phyloP scores from a whole-genome alignment of 1,140 invertebrate genomes.

The Drosophila sp. region DNA sequence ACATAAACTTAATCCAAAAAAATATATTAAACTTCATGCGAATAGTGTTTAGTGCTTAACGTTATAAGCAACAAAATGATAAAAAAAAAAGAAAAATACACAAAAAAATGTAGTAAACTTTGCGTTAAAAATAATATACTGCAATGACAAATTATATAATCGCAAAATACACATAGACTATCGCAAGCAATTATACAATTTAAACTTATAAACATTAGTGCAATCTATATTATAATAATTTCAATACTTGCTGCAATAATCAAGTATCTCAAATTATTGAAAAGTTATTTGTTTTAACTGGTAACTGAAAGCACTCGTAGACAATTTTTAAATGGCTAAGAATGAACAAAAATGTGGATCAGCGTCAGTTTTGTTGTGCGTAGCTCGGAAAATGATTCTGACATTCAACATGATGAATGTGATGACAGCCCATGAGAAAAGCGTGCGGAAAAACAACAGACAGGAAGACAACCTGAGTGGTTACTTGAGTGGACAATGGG shows the following conservation, averaged over 20 bases:
- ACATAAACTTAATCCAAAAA: constrained; percentile 4
- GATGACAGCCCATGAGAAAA: not conserved
- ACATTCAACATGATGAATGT: no score
- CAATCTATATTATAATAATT: constrained; percentile 24
- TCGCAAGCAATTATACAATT: constrained; percentile 20
- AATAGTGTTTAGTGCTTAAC: constrained; percentile 36
- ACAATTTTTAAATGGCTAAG: constrained; percentile 33
- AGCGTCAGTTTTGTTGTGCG: constrained; percentile 14
- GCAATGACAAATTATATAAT: constrained; percentile 45
- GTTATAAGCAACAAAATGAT: not conserved
- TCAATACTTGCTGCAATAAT: not conserved
- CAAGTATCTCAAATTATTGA: constrained; percentile 4
- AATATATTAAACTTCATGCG: constrained; percentile 13
- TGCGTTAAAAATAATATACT: constrained; percentile 17
- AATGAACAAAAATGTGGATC: constrained; percentile 13
- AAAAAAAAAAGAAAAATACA: not conserved
- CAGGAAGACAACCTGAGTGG: constrained; percentile 26
- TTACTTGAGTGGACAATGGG: constrained; percentile 16
- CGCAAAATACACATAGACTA: no score
- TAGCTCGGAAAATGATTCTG: not conserved
- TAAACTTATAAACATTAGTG: constrained; percentile 34
- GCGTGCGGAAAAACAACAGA: constrained; percentile 8
- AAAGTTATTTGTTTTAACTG: constrained; percentile 7
- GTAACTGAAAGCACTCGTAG: constrained; percentile 59
- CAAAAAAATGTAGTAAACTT: constrained; percentile 30